Evolutionary conservation across 2,113 vertebrate species (phyloP), one percentile per base, ranked within the genome.

Genomic region (Muntiacus muntjak): DNA sequence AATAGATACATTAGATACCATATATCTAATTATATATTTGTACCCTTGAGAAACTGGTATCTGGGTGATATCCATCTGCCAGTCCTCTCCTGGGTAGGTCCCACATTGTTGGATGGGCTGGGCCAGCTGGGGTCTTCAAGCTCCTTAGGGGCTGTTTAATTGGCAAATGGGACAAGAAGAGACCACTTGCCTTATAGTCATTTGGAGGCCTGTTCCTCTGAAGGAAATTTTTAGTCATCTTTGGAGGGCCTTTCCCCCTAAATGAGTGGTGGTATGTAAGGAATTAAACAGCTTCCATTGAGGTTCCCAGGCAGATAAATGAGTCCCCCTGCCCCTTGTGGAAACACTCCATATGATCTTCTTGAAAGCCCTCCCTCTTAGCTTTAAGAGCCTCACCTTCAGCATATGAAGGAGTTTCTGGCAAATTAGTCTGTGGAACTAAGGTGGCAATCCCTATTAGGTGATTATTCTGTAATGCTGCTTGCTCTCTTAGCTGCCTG

Each of bases 51-150:
- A 67, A 67, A 67, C 64, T 67, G 17, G 33, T 36, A 67, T 36
- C n/a, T 36, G 16, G 33, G 33, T 67, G 33, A 67, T 10, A 33
- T 67, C 64, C 33, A 67, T 21, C 64, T 67, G n/a, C 33, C 33
- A 67, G 64, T 67, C 33, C 8, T 36, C 64, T 21, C 64, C 64
- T 67, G 17, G 33, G 17, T 67, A 9, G 17, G 64, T 36, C 64
- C 33, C 64, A 67, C 0, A 0, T 5, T 67, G 64, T n/a, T n/a
- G 33, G 2, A 21, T 0, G 0, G 33, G 64, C 17, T 67, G 64
- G 33, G 64, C 33, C 33, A n/a, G 33, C 33, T 36, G 7, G 64
- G 16, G 17, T 21, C 33, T 36, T 67, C 33, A 36, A 10, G 33
- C 33, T 67, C 64, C 2, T 21, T 67, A 16, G 33, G 64, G 33